phyloP scores from a whole-genome alignment of 2,113 vertebrate genomes.

The Chunga burmeisteri region DNA sequence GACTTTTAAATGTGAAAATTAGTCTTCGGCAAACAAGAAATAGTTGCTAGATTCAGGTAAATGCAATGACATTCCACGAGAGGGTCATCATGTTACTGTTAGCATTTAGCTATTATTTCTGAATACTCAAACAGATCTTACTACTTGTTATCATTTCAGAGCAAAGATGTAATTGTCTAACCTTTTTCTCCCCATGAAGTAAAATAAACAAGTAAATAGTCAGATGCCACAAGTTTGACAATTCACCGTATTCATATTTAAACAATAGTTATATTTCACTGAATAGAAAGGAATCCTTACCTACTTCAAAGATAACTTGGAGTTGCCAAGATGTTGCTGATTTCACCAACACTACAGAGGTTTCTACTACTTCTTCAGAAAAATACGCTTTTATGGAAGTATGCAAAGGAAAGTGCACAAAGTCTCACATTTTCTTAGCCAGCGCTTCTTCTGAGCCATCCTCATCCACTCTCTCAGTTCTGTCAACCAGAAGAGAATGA shows the following conservation, averaged over 20 bases:
- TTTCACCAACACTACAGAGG: not conserved
- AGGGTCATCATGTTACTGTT: not conserved
- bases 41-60: conserved; percentile 33
- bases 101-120: not conserved
- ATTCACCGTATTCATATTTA: conserved; percentile 37
- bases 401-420: not conserved
- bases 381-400: not conserved
- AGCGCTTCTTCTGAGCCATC: not conserved
- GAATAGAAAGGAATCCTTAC: not conserved
- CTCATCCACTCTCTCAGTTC: not conserved
- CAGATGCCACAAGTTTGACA: conserved; percentile 21
- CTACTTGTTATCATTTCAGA: not conserved
- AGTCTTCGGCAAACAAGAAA: conserved; percentile 52
- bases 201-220: conserved; percentile 2
- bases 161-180: conserved; percentile 16
- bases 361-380: not conserved
- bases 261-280: not conserved
- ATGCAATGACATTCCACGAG: not conserved
- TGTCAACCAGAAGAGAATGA: not conserved
- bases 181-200: conserved; percentile 9
- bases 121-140: not conserved
- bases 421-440: not conserved
- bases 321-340: not conserved
- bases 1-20: conserved; percentile 56
- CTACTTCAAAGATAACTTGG: not conserved